Evolutionary conservation across 2,888 invertebrate species (phyloP).

Genomic region (Bombylius major): DNA sequence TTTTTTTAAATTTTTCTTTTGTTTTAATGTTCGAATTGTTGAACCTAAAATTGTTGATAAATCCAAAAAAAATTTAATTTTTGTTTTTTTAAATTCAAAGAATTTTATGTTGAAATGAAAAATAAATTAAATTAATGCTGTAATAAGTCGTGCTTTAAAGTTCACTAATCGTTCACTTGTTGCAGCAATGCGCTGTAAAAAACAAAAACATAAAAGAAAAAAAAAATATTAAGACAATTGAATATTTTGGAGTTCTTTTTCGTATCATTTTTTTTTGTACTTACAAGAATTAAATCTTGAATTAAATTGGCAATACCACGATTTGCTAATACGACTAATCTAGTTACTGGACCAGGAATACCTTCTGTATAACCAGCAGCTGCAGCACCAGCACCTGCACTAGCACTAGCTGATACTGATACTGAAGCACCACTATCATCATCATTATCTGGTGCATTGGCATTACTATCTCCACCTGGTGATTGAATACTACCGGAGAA

Average conservation of each 20-base stretch:
- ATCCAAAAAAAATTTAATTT: not conserved
- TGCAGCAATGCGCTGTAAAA: constrained; percentile 61
- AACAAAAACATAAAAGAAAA: too few relatives aligned
- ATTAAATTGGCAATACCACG: constrained; percentile 75
- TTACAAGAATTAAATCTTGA: constrained; percentile 76
- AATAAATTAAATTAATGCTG: constrained; percentile 64
- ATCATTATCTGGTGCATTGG: constrained; percentile 39
- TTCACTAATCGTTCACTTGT: constrained; percentile 85
- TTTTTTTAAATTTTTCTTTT: too few relatives aligned
- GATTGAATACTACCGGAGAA: constrained; percentile 64
- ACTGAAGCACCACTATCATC: constrained; percentile 35
- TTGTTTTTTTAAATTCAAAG: not conserved
- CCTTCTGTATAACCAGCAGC: constrained; percentile 62
- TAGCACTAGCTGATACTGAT: constrained; percentile 33
- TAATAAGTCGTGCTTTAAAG: constrained; percentile 85
- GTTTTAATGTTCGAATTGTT: too few relatives aligned
- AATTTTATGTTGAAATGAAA: too few relatives aligned
- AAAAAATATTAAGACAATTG: too few relatives aligned
- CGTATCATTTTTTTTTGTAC: constrained; percentile 17
- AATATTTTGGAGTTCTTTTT: not conserved
- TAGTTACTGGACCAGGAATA: constrained; percentile 75
- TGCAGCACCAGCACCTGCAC: constrained; percentile 42
- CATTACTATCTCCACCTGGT: constrained; percentile 35
- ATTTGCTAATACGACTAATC: constrained; percentile 77
- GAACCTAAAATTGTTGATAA: too few relatives aligned